Evolutionary conservation across 2,888 invertebrate species (phyloP).

Genomic region (Desoria tigrina): DNA sequence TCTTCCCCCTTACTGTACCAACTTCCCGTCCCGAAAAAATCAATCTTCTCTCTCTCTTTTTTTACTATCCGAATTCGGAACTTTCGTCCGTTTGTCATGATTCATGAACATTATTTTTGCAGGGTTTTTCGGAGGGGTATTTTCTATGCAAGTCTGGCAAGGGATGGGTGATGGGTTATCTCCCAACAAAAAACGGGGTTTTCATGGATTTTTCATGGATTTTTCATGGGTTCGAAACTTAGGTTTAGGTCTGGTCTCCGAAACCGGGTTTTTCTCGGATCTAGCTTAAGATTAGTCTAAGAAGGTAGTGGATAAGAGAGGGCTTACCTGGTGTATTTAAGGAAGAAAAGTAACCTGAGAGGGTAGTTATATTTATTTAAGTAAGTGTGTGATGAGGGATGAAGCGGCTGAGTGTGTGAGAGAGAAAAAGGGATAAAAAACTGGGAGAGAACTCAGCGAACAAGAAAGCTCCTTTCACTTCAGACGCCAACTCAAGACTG

Average conservation of each 20-base stretch:
- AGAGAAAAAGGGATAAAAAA: slow-evolving; percentile 51
- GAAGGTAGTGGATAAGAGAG: background rate
- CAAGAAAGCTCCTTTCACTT: slow-evolving; percentile 50
- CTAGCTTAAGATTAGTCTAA: background rate
- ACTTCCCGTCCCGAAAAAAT: too few species aligned
- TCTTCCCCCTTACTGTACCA: too few species aligned
- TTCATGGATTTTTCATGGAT: background rate
- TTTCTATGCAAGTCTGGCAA: background rate
- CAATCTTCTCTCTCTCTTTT: too few species aligned
- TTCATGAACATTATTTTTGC: too few species aligned
- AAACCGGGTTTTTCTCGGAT: background rate
- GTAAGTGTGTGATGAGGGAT: slow-evolving; percentile 3
- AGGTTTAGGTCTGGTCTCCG: background rate
- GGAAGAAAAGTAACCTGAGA: slow-evolving; percentile 4
- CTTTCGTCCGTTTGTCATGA: too few species aligned
- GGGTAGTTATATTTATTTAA: background rate
- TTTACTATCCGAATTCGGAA: too few species aligned
- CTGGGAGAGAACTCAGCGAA: slow-evolving; percentile 50
- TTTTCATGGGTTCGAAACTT: background rate
- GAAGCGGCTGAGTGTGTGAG: slow-evolving; percentile 49
- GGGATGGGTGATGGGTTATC: background rate
- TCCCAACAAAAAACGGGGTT: too few species aligned
- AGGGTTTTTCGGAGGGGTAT: background rate
- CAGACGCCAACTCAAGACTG: slow-evolving; percentile 52
- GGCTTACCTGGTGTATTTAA: background rate